phyloP scores from a whole-genome alignment of 2,797 vertebrate genomes.

The Numenius phaeopus region DNA sequence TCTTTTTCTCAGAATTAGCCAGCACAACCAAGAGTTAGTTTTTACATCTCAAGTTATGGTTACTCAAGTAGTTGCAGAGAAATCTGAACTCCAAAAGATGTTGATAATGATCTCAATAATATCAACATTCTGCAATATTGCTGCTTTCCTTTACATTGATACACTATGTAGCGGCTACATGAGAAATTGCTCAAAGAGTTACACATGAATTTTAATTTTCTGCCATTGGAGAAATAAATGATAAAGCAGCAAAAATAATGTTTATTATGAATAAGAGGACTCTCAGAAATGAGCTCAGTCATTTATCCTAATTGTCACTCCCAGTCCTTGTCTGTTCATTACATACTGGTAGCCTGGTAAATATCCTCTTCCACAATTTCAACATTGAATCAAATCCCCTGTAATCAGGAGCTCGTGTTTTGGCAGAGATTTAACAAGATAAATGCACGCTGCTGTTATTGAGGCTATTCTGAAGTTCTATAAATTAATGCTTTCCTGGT shows the following conservation, averaged over 20 bases:
- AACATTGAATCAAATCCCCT: neutral
- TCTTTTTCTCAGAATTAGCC: neutral
- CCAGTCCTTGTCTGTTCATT: neutral
- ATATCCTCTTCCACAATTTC: constrained; percentile 6
- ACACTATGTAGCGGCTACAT: neutral
- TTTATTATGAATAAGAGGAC: neutral
- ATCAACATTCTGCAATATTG: neutral
- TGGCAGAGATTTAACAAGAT: constrained; percentile 34
- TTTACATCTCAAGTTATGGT: neutral
- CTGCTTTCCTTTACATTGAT: neutral
- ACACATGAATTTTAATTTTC: neutral
- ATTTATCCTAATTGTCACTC: constrained; percentile 12
- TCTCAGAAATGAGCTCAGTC: neutral
- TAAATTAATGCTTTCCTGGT: constrained; percentile 9
- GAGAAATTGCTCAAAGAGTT: too few species aligned
- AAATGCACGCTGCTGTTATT: neutral
- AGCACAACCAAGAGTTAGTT: neutral
- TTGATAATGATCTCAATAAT: neutral
- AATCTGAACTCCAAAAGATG: neutral
- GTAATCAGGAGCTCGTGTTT: constrained; percentile 30
- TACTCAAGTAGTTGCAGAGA: neutral
- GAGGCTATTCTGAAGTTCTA: constrained; percentile 5
- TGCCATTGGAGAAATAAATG: neutral
- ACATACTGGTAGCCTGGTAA: neutral
- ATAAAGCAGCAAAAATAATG: constrained; percentile 4